These are phyloP conservation scores for Lochmaea crataegi DNA, from an alignment of 2,888 invertebrate genomes.

Conservation along the genomic window DNA sequence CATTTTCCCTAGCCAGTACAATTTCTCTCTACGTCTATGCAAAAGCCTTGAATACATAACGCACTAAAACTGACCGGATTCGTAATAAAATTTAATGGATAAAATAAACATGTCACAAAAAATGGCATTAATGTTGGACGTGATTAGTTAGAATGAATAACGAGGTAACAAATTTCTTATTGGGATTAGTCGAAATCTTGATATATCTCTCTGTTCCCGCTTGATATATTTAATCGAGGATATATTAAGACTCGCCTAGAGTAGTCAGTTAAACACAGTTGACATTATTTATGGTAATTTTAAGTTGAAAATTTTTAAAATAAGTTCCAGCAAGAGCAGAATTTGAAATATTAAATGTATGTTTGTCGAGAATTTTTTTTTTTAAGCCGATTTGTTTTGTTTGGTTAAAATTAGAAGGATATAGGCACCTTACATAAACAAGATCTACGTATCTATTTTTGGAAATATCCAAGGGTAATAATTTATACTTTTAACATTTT, in stretches of 20 bases:
- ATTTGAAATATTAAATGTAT: background rate
- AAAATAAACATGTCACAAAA: conserved; percentile 54
- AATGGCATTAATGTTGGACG: conserved; percentile 49
- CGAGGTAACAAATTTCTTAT: conserved; percentile 32
- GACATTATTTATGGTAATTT: background rate
- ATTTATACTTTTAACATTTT: no score
- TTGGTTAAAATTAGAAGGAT: no score
- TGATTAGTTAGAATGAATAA: conserved; percentile 48
- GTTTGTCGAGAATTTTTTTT: background rate
- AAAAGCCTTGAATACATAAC: background rate
- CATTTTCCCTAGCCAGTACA: background rate
- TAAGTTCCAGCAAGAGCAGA: background rate
- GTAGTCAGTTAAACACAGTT: background rate
- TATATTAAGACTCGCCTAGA: conserved; percentile 3
- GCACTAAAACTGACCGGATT: conserved; percentile 34
- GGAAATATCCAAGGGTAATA: no score
- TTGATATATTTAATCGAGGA: conserved; percentile 20
- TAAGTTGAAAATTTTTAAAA: background rate
- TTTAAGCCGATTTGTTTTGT: no score
- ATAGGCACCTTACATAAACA: no score
- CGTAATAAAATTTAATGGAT: conserved; percentile 52
- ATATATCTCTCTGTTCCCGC: conserved; percentile 16
- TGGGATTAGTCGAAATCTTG: conserved; percentile 30
- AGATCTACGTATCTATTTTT: no score
- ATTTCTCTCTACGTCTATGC: conserved; percentile 5